Percentiles rank a stretch among this genome's conserved stretches.
Conservation (phyloP, 92 coral and sea anemone species). For the Epizoanthus fatuus region DNA sequence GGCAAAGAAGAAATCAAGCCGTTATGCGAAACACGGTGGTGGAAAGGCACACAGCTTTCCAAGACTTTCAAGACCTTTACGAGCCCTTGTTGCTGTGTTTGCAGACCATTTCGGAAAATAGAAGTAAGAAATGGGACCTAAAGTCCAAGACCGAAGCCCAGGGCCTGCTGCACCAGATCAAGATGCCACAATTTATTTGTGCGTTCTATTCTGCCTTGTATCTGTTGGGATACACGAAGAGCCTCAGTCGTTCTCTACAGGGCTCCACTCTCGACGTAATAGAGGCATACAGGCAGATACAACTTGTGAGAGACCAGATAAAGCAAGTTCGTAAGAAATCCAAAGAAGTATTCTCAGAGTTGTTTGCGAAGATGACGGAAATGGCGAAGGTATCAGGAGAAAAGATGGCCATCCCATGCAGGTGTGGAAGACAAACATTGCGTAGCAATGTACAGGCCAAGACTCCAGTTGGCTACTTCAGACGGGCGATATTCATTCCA, state of each 20-base stretch:
- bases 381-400: conserved; percentile 65
- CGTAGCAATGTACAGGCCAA: conserved; percentile 58
- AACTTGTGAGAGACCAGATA: conserved; percentile 56
- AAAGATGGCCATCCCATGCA: conserved; percentile 60
- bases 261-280: conserved; percentile 62
- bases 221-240: conserved; percentile 59
- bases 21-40: conserved; percentile 75
- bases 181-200: conserved; percentile 53
- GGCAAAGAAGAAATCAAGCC: conserved; percentile 62
- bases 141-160: conserved; percentile 68
- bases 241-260: conserved; percentile 71
- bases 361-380: conserved; percentile 56
- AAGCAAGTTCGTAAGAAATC: conserved; percentile 54
- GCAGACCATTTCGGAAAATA: conserved; percentile 42
- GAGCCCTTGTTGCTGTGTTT: conserved; percentile 48
- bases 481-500: conserved; percentile 63
- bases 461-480: conserved; percentile 60
- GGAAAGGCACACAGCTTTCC: conserved; percentile 73
- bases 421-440: conserved; percentile 66
- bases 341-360: conserved; percentile 46
- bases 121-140: conserved; percentile 53
- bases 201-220: conserved; percentile 63
- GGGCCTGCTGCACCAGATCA: conserved; percentile 60
- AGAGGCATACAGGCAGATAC: conserved; percentile 63
- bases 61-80: conserved; percentile 69